These are phyloP conservation scores for Lycophotia porphyrea DNA, from an alignment of 2,888 invertebrate species.

Conservation along the genomic window DNA sequence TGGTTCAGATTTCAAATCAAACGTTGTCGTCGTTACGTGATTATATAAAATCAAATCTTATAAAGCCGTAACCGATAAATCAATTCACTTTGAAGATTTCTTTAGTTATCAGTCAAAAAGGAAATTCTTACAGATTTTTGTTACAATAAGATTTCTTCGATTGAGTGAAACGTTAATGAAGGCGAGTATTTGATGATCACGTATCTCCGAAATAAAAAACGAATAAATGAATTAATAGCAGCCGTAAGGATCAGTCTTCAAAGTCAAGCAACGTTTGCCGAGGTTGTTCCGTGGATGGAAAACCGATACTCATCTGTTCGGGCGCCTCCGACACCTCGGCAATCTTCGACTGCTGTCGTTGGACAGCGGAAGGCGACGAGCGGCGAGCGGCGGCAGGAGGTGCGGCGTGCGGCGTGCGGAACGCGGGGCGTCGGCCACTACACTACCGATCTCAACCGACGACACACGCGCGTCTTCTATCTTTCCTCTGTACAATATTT, in stretches of 20 bases:
- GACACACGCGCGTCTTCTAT: no score
- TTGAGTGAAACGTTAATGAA: background rate
- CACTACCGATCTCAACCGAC: no score
- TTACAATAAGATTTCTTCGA: conserved; percentile 22
- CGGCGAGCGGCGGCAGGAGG: no score
- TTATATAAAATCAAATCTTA: conserved; percentile 35
- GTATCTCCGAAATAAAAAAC: no score
- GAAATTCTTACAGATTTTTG: conserved; percentile 20
- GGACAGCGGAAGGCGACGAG: no score
- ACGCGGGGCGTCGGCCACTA: no score
- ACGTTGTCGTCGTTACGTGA: conserved; percentile 11
- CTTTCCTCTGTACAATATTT: no score
- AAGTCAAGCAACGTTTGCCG: background rate
- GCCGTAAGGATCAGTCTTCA: background rate
- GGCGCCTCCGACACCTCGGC: no score
- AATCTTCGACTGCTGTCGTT: no score
- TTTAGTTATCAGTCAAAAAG: conserved; percentile 38
- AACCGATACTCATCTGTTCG: no score
- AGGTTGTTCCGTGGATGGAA: background rate
- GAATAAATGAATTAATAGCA: no score
- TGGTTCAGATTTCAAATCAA: background rate
- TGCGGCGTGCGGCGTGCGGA: no score
- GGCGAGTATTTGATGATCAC: background rate
- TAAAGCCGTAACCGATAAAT: conserved; percentile 35
- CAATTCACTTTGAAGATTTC: conserved; percentile 29